Base-by-base conservation (phyloP, 2,888 invertebrate species). In the Temnothorax rugatulus region DNA sequence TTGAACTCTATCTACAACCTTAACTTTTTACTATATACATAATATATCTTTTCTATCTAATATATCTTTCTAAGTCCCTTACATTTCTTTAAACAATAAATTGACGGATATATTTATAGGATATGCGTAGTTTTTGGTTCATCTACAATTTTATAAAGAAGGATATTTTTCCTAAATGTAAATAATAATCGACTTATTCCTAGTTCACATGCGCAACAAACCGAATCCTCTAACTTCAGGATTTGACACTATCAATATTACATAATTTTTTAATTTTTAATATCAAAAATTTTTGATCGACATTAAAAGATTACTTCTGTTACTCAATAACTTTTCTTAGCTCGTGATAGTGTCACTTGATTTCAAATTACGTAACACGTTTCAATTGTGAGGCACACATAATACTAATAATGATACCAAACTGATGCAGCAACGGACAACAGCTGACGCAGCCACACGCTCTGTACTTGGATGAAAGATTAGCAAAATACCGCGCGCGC, bases 401-500 rank as follows among this genome's bases (percentile, higher is more conserved):
- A 59, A n/a, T 34, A 34, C 21, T 25, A 71, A 38, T 61, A 79
- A 38, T 47, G 21, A 71, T 21, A 47, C 38, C 15, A 47, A 38
- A 25, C 52, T 79, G 34, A 71, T 52, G 52, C 64, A 18, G 41
- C 59, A 47, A 41, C 63, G 38, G 15, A 5, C 77, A 71, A 79
- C 59, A 71, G 71, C 79, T 79, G 71, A 71, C 59, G 59, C 59
- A 34, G 47, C 59, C 34, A 38, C 69, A 47, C 71, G 47, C n/a
- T 38, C 57, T 13, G 29, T 50, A 21, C 25, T 59, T 71, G 71
- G 69, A 57, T 38, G 59, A 47, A 54, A 77, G 79, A 79, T 79
- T 79, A 79, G 71, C n/a, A 79, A 77, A 79, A 79, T 71, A 79
- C 21, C 34, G 57, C 54, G 61, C 29, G 57, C 34, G 77, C 66